Base-by-base conservation (phyloP, 2,888 invertebrate genomes). In the Philhelius pedissequus region DNA sequence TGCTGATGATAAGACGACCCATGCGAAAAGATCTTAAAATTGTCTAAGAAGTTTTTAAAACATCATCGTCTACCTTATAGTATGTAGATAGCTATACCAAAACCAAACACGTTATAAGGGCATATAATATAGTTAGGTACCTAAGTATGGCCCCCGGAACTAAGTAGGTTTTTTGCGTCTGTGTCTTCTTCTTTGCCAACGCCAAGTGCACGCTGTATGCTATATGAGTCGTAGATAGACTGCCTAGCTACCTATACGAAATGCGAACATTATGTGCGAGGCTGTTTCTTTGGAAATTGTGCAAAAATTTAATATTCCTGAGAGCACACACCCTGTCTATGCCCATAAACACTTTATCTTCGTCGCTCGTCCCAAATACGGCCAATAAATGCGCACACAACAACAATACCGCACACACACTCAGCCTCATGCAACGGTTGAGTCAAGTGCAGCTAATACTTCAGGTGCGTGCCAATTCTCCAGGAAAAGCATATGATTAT, bases 381-480 rank as follows among this genome's bases (percentile, higher is more conserved):
- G 68, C 60, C 54, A 75, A 71, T 66, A 70, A 60, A 43, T 27
- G 48, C 40, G 45, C 45, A 45, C 27, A 68, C 56, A 62, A 50
- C 27, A n/a, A 50, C 52, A 27, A 2, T n/a, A 50, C n/a, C 56
- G 66, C 66, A 50, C 9, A 15, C 15, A 18, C 9, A 15, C 11
- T 45, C 4, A 18, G 22, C 48, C 22, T 22, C 27, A 27, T 66
- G 68, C 2, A 54, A 54, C 48, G 54, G 56, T 68, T 66, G 75
- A 84, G 79, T 84, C 84, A 84, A 84, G 84, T 84, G 84, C 79
- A 84, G 25, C 74, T 69, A 78, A 74, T 64, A 69, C 71, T 50
- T 79, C 75, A 84, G 79, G 79, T 84, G 84, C 79, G 84, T 84
- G 79, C 84, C 75, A 84, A 60, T 75, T 79, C 64, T 79, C 52